Evolutionary conservation across 2,113 vertebrate species (phyloP).

Genomic region (Elaphurus davidianus): DNA sequence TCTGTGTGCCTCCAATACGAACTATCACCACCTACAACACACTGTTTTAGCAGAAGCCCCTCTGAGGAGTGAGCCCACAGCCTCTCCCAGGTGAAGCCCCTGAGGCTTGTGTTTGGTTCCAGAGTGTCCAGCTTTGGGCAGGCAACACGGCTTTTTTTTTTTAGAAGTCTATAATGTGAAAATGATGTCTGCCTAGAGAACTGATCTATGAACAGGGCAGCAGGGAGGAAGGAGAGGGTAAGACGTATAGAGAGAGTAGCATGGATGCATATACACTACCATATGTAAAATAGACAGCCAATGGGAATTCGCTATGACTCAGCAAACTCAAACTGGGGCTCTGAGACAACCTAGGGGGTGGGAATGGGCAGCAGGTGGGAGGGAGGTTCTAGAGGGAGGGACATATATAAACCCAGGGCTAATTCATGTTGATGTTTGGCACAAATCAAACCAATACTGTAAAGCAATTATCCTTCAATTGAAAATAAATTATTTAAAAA

Average conservation of each 20-base stretch:
- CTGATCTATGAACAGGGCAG: not conserved
- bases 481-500: not conserved
- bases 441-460: not conserved
- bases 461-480: not conserved
- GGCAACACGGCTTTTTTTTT: not conserved
- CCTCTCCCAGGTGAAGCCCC: not conserved
- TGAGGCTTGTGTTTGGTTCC: not conserved
- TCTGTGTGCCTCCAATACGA: not conserved
- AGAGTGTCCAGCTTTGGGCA: not conserved
- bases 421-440: not conserved
- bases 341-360: not conserved
- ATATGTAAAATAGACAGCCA: not conserved
- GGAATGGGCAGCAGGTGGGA: not conserved
- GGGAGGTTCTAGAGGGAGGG: not conserved
- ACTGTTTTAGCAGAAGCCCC: not conserved
- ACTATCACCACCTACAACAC: not conserved
- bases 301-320: not conserved
- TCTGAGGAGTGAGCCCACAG: not conserved
- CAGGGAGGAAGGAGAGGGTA: not conserved
- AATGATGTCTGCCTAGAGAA: not conserved
- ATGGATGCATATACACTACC: not conserved
- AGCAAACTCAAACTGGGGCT: not conserved
- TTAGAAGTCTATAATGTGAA: not conserved
- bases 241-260: not conserved
- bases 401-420: not conserved